phyloP scores from a whole-genome alignment of 2,888 invertebrate species.

The Trimorus sp. region DNA sequence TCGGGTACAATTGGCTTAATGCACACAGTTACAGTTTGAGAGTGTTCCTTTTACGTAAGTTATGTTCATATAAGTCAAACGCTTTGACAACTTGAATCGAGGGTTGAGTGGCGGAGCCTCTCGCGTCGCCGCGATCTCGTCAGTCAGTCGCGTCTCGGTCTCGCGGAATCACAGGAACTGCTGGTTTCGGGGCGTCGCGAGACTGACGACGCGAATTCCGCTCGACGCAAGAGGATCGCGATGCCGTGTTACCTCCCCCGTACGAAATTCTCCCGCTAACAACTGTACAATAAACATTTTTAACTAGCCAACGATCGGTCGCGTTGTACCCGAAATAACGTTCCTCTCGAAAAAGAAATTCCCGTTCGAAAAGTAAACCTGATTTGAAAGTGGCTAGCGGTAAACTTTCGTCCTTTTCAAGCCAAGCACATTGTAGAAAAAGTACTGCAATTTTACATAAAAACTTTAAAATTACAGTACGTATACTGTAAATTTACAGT shows the following conservation, averaged over 20 bases:
- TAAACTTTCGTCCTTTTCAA: too few relatives aligned
- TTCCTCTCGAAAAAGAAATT: too few relatives aligned
- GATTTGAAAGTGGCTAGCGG: too few relatives aligned
- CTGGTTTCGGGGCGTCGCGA: neutral
- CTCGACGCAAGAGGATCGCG: neutral
- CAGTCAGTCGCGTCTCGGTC: slow-evolving; percentile 11
- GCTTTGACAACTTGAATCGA: slow-evolving; percentile 42
- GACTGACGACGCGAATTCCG: neutral
- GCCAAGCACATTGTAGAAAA: too few relatives aligned
- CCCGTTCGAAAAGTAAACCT: too few relatives aligned
- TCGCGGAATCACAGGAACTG: neutral
- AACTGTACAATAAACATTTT: slow-evolving; percentile 26
- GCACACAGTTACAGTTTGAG: slow-evolving; percentile 53
- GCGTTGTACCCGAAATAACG: too few relatives aligned
- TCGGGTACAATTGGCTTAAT: slow-evolving; percentile 71
- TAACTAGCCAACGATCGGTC: slow-evolving; percentile 11
- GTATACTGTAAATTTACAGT: too few relatives aligned
- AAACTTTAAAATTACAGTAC: too few relatives aligned
- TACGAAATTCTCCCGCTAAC: slow-evolving; percentile 16
- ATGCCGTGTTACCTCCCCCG: slow-evolving; percentile 2
- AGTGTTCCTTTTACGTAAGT: slow-evolving; percentile 39
- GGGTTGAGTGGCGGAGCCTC: slow-evolving; percentile 24
- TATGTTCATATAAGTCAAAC: slow-evolving; percentile 47
- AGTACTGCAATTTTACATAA: too few relatives aligned
- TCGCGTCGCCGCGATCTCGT: slow-evolving; percentile 3